Conservation (phyloP, 2,888 invertebrate species). For the Callyntrura guangdongensis region DNA sequence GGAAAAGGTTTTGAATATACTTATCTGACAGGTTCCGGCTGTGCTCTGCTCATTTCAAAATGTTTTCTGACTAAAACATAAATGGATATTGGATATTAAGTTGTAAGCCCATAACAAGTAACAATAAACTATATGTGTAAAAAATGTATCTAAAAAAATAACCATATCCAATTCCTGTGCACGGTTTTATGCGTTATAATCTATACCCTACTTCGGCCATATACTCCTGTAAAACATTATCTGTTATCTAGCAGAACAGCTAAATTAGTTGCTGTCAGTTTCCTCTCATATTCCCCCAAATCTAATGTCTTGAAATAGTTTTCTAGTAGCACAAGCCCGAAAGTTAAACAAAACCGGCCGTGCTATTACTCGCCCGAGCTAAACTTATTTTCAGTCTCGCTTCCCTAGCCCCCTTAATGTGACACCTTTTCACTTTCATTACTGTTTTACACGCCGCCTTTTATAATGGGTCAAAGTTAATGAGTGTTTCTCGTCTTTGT, state of each 20-base stretch:
- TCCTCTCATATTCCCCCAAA: background rate
- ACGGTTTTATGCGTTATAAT: no score
- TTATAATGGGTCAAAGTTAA: slow-evolving; percentile 54
- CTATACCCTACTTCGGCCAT: no score
- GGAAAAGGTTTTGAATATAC: no score
- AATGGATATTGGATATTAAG: no score
- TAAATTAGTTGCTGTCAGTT: no score
- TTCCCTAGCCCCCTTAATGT: background rate
- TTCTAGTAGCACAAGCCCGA: background rate
- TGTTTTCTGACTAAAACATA: no score
- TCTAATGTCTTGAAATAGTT: background rate
- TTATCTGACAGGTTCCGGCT: background rate
- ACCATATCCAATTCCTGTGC: background rate
- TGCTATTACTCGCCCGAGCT: background rate
- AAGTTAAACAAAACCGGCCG: background rate
- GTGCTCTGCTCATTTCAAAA: no score
- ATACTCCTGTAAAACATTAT: no score
- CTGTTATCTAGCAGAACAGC: no score
- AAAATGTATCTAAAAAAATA: background rate
- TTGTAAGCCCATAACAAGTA: slow-evolving; percentile 2
- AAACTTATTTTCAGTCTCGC: background rate
- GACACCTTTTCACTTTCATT: slow-evolving; percentile 56
- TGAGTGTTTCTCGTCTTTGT: slow-evolving; percentile 34
- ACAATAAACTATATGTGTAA: background rate
- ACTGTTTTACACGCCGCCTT: slow-evolving; percentile 19